Percentiles rank a stretch among this genome's conserved stretches.
Evolutionary conservation across 2,888 invertebrate species (phyloP).

Genomic region (Ectropis crepuscularia): DNA sequence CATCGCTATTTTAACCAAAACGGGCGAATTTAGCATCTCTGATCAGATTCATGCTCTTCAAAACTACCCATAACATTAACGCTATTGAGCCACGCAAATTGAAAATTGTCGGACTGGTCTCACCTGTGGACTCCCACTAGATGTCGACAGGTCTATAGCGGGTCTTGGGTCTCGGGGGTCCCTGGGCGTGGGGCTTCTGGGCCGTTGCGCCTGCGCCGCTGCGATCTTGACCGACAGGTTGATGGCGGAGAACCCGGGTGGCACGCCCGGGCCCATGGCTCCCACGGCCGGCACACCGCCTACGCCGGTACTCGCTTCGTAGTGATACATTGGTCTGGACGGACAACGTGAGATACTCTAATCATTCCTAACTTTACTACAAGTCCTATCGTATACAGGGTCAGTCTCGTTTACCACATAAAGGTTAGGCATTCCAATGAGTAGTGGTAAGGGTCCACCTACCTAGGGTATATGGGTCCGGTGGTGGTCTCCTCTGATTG

Average conservation of each 20-base stretch:
- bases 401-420: slow-evolving; percentile 80
- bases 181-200: slow-evolving; percentile 89
- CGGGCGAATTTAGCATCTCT: background rate
- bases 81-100: background rate
- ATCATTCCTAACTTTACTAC: slow-evolving; percentile 2
- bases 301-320: slow-evolving; percentile 85
- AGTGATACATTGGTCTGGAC: slow-evolving; percentile 92
- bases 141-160: slow-evolving; percentile 94
- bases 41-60: slow-evolving; percentile 22
- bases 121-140: slow-evolving; percentile 95
- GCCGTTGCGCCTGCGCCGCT: slow-evolving; percentile 88
- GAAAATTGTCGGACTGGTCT: slow-evolving; percentile 51
- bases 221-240: slow-evolving; percentile 94
- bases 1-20: slow-evolving; percentile 16
- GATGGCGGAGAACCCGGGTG: slow-evolving; percentile 91
- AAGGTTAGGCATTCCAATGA: slow-evolving; percentile 41
- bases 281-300: slow-evolving; percentile 86
- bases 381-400: slow-evolving; percentile 12
- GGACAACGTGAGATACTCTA: slow-evolving; percentile 51
- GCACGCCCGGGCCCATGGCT: slow-evolving; percentile 88
- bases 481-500: slow-evolving; percentile 87
- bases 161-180: slow-evolving; percentile 92
- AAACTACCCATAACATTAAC: slow-evolving; percentile 10
- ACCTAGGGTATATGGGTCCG: slow-evolving; percentile 91
- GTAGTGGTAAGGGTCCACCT: slow-evolving; percentile 52